Evolutionary conservation across 2,113 vertebrate genomes (phyloP), one percentile per base, ranked within the genome.

Genomic region (Podiceps cristatus): DNA sequence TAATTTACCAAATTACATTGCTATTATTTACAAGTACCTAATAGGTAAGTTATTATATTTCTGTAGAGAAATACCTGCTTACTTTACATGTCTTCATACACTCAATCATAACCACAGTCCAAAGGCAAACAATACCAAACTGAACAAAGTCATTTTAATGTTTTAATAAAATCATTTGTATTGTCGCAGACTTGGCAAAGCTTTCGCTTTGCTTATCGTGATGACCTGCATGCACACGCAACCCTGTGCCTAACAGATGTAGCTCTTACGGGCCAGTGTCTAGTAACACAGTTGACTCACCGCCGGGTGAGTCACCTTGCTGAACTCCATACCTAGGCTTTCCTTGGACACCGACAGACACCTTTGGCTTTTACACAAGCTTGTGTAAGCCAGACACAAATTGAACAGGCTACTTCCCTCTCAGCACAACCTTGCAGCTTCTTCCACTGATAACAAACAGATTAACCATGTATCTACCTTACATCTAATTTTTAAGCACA

Each of bases 381-480:
- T 66, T 18, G 42, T 9, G 12, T 10, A 81, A 88, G 50, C 42
- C 12, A 52, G 28, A 18, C 17, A 2, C 2, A 2, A 73, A 52
- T 5, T 24, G 29, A 96, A 55, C 5, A 37, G 12, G 12, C 6
- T 56, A 5, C 55, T 77, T 63, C 31, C 27, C 33, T 75, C 47
- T 75, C 47, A 49, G 25, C 37, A 53, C 29, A 79, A 18, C 3
- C 0, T 0, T 2, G 6, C 3, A 4, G 3, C 15, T 81, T 84
- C 33, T 71, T 62, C 42, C 37, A 71, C 49, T 16, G 13, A 17
- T 22, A 83, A 35, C 24, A 80, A 29, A 45, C 29, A 76, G 13
- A 72, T n/a, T 20, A 78, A 88, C 25, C 28, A 13, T 0, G 0
- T 8, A 28, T 3, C 56, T 28, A 40, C 25, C 9, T 67, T 25